phyloP scores from a whole-genome alignment of 2,888 invertebrate species.

The Dryadula phaetusa region DNA sequence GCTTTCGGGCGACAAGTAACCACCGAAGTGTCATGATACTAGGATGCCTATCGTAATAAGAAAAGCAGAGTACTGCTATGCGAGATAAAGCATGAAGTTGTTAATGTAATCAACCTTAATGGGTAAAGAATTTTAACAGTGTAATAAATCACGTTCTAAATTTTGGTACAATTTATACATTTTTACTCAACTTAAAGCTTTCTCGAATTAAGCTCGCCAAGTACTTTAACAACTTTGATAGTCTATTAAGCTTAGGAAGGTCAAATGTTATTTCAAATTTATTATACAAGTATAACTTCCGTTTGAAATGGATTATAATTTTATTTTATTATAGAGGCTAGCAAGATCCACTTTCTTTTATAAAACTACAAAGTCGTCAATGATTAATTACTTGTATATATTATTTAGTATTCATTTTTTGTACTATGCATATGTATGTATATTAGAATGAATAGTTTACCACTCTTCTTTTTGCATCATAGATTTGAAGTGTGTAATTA shows the following conservation, averaged over 20 bases:
- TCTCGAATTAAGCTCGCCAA: conserved; percentile 16
- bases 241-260: conserved; percentile 13
- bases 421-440: too few relatives aligned
- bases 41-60: too few relatives aligned
- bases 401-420: too few relatives aligned
- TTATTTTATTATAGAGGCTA: background rate
- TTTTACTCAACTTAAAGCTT: background rate
- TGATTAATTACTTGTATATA: too few relatives aligned
- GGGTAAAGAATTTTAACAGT: background rate
- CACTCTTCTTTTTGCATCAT: too few relatives aligned
- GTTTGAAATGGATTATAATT: background rate
- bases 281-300: conserved; percentile 11
- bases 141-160: conserved; percentile 6
- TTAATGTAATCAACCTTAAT: too few relatives aligned
- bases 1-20: too few relatives aligned
- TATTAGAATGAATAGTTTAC: too few relatives aligned
- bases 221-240: conserved; percentile 21
- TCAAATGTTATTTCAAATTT: conserved; percentile 21
- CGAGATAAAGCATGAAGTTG: too few relatives aligned
- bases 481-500: too few relatives aligned
- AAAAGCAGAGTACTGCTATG: too few relatives aligned
- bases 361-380: background rate
- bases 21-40: too few relatives aligned
- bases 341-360: background rate
- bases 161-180: conserved; percentile 3